Base-by-base conservation (phyloP, 2,797 vertebrate species). In the Thunnus albacares region DNA sequence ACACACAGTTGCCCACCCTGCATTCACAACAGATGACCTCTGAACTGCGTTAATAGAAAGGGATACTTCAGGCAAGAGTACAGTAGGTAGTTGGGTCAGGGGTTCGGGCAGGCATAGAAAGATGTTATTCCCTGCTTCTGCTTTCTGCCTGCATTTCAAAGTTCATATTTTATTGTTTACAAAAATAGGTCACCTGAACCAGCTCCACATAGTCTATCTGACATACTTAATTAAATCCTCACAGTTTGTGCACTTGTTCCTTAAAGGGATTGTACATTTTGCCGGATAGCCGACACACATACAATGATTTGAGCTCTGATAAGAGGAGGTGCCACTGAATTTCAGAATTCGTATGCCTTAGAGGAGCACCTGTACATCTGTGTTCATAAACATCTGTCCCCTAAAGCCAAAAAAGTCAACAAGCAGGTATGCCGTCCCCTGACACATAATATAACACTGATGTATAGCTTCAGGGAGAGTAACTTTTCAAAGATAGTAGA, bases 401-500 rank as follows among this genome's bases (percentile, higher is more conserved):
- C 84, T 68, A 65, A 28, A 88, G 82, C 66, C 76, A 82, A 75
- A 81, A 57, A 86, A 78, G 79, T 72, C 79, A 88, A 59, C 74
- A 72, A 71, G 59, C 71, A 35, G 79, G 71, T 75, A 75, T 71
- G 47, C 51, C 69, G 10, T 79, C 74, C 77, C 78, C 55, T 65
- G 77, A 79, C 10, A n/a, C 71, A 73, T 80, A 76, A 81, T 60
- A 77, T 74, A 75, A 86, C 22, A 83, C 45, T 45, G 77, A 70
- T 84, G 63, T 72, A 61, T 72, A 70, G 81, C 84, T 87, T 72
- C 60, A 33, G 80, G 72, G 82, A 69, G 72, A 83, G 60, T 41
- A 62, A 69, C 71, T 80, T 91, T 58, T 70, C 70, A 87, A 85
- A 90, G 68, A 72, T 71, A n/a, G 65, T 43, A 77, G 60, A 82